phyloP scores from a whole-genome alignment of 2,888 invertebrate species.

The Melolontha melolontha region DNA sequence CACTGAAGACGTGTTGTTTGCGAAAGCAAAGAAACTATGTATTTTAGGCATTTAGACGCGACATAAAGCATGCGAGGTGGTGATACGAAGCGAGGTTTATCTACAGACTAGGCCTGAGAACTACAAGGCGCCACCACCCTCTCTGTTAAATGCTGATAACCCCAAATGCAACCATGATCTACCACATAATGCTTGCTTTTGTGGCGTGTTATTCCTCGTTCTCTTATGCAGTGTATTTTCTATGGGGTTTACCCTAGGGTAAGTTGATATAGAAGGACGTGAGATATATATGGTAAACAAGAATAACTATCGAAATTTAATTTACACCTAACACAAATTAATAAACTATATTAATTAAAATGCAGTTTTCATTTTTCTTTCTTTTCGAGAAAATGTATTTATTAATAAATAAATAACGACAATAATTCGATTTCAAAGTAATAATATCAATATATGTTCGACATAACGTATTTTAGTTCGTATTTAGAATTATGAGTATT shows the following conservation, averaged over 20 bases:
- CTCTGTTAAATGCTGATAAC: conserved; percentile 44
- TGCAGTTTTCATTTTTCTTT: no score
- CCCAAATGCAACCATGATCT: conserved; percentile 46
- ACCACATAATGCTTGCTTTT: conserved; percentile 43
- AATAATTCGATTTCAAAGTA: no score
- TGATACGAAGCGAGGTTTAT: conserved; percentile 47
- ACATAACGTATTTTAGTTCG: no score
- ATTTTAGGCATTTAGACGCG: conserved; percentile 47
- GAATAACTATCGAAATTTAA: no score
- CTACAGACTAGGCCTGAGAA: conserved; percentile 46
- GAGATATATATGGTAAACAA: background rate
- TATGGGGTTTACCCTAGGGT: background rate
- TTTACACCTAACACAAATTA: no score
- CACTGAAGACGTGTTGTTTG: no score
- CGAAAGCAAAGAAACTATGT: no score
- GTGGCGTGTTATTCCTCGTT: conserved; percentile 13
- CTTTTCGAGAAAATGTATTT: no score
- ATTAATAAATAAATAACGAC: no score
- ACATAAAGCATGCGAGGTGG: conserved; percentile 49
- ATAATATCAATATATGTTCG: no score
- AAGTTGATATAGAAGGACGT: background rate
- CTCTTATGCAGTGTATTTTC: background rate
- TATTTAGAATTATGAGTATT: no score
- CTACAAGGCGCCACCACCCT: conserved; percentile 32
- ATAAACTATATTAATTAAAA: no score